Conservation (phyloP, 2,888 invertebrate species). For the Dicycla oo region DNA sequence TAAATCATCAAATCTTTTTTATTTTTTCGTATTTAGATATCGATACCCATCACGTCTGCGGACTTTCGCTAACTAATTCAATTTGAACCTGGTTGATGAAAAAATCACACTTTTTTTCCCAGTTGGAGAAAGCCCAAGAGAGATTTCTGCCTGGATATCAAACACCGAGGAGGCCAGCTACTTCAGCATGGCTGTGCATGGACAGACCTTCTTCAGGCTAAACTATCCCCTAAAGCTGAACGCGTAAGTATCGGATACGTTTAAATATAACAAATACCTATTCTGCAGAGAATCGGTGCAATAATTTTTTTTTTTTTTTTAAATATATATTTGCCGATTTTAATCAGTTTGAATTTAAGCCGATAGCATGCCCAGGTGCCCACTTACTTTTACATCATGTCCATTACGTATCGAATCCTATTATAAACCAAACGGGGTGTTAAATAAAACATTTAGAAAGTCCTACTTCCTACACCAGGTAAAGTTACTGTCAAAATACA, state of each 20-base stretch:
- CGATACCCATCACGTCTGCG: too few species aligned
- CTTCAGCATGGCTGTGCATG: constrained; percentile 95
- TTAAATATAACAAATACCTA: not conserved
- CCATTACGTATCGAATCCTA: not conserved
- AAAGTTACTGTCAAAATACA: constrained; percentile 27
- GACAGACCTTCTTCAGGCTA: constrained; percentile 94
- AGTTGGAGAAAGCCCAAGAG: constrained; percentile 94
- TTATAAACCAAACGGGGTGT: not conserved
- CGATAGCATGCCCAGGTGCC: not conserved
- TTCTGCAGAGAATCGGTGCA: too few species aligned
- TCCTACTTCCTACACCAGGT: constrained; percentile 2
- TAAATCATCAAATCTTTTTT: too few species aligned
- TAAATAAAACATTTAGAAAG: constrained; percentile 18
- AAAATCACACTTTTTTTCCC: constrained; percentile 67
- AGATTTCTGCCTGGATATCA: constrained; percentile 94
- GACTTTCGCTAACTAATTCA: too few species aligned
- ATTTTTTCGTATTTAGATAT: too few species aligned
- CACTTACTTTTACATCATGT: not conserved
- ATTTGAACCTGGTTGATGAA: not conserved
- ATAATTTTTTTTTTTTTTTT: too few species aligned
- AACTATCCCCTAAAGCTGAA: constrained; percentile 88
- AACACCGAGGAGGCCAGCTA: constrained; percentile 95
- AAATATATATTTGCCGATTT: not conserved
- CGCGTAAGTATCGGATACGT: constrained; percentile 77
- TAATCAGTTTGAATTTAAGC: not conserved